phyloP scores from a whole-genome alignment of 1,140 invertebrate species.

The Popillia japonica region DNA sequence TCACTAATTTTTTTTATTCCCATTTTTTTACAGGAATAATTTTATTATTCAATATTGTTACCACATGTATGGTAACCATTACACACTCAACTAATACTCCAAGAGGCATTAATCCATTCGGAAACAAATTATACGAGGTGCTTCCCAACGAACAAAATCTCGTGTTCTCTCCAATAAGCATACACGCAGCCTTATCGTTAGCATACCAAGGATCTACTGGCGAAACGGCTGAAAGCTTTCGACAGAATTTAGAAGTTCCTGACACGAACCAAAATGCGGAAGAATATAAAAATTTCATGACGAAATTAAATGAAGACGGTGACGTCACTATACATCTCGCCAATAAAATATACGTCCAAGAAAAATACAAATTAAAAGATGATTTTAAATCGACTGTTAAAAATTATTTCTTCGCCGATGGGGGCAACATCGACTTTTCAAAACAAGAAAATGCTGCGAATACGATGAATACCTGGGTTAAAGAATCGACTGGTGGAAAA shows the following conservation, averaged over 20 bases:
- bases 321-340: constrained; percentile 67
- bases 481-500: constrained; percentile 74
- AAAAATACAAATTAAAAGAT: constrained; percentile 62
- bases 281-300: constrained; percentile 59
- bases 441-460: constrained; percentile 57
- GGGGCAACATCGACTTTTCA: constrained; percentile 66
- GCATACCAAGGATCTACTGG: constrained; percentile 65
- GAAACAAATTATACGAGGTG: constrained; percentile 48
- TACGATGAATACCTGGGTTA: constrained; percentile 77
- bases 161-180: constrained; percentile 62
- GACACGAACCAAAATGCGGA: constrained; percentile 42
- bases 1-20: too few relatives aligned
- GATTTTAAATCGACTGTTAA: constrained; percentile 61
- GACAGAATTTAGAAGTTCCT: constrained; percentile 4
- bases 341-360: constrained; percentile 71
- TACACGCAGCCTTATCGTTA: constrained; percentile 61
- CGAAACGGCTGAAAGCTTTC: constrained; percentile 60
- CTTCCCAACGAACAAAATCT: constrained; percentile 52
- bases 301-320: constrained; percentile 58
- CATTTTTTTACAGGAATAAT: too few relatives aligned
- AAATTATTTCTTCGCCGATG: constrained; percentile 64
- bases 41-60: too few relatives aligned
- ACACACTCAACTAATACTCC: too few relatives aligned
- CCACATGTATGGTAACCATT: too few relatives aligned
- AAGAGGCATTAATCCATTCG: constrained; percentile 41